Evolutionary conservation across 2,797 vertebrate genomes (phyloP).

Genomic region (Periparus ater): DNA sequence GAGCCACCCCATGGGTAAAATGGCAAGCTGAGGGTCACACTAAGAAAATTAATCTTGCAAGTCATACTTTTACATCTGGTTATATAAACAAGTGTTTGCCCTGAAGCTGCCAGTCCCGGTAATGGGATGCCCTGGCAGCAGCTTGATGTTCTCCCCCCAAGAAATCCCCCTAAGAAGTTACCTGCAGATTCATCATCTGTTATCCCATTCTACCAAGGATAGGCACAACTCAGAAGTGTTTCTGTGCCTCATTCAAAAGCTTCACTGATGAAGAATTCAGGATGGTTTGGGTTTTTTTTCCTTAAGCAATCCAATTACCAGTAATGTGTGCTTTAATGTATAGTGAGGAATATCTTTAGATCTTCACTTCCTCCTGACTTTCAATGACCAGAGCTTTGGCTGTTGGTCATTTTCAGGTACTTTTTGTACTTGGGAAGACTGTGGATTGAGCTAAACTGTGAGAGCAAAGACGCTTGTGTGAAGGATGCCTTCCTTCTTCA

Average conservation of each 20-base stretch:
- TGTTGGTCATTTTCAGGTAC: background rate
- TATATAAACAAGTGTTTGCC: background rate
- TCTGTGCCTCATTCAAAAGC: background rate
- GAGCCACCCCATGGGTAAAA: background rate
- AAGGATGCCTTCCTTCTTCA: background rate
- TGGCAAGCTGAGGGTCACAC: background rate
- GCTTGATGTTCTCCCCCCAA: background rate
- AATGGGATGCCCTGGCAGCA: background rate
- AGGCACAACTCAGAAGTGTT: background rate
- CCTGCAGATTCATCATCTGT: background rate
- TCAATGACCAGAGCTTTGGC: background rate
- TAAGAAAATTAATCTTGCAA: background rate
- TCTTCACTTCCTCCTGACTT: background rate
- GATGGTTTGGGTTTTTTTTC: background rate
- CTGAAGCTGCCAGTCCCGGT: background rate
- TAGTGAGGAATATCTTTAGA: background rate
- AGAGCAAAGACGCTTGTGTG: background rate
- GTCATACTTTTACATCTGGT: background rate
- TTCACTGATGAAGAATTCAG: background rate
- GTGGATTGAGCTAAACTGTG: background rate
- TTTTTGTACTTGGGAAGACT: background rate
- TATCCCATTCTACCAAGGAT: accelerated
- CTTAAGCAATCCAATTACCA: background rate
- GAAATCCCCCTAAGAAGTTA: background rate
- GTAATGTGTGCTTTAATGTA: background rate